Evolutionary conservation across 2,888 invertebrate genomes (phyloP).

Genomic region (Auanema freiburgensis): DNA sequence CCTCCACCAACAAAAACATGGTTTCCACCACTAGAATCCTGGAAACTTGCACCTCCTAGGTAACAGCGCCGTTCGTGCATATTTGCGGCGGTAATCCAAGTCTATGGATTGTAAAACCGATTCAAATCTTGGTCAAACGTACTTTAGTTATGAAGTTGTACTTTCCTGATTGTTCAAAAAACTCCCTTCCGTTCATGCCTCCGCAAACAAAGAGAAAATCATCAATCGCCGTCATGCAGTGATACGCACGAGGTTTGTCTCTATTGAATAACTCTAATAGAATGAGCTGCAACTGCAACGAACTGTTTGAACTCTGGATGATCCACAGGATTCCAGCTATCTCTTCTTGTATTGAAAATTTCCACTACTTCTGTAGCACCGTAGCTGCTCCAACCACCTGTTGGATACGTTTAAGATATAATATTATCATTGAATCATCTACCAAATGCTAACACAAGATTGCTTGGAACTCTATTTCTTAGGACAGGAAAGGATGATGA

Average conservation of each 20-base stretch:
- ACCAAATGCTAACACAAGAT: background rate
- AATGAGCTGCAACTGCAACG: background rate
- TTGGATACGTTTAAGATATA: background rate
- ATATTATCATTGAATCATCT: background rate
- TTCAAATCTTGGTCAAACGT: background rate
- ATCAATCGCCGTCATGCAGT: background rate
- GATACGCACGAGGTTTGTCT: background rate
- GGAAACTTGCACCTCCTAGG: background rate
- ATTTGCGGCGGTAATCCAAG: background rate
- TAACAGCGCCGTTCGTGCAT: constrained; percentile 18
- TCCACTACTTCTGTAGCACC: background rate
- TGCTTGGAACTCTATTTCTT: background rate
- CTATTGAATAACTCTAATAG: background rate
- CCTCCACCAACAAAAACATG: constrained; percentile 19
- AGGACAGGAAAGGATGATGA: background rate
- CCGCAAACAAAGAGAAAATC: constrained; percentile 3
- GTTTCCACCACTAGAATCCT: background rate
- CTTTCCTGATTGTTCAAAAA: background rate
- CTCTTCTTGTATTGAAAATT: background rate
- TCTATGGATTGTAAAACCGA: background rate
- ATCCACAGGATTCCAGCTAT: background rate
- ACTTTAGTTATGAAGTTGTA: background rate
- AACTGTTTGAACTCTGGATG: background rate
- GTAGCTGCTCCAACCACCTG: constrained; percentile 3
- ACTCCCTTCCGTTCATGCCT: constrained; percentile 29